Percentiles rank a stretch among this genome's conserved stretches.
Conservation (phyloP, 2,113 vertebrate species). For the Odocoileus virginianus region DNA sequence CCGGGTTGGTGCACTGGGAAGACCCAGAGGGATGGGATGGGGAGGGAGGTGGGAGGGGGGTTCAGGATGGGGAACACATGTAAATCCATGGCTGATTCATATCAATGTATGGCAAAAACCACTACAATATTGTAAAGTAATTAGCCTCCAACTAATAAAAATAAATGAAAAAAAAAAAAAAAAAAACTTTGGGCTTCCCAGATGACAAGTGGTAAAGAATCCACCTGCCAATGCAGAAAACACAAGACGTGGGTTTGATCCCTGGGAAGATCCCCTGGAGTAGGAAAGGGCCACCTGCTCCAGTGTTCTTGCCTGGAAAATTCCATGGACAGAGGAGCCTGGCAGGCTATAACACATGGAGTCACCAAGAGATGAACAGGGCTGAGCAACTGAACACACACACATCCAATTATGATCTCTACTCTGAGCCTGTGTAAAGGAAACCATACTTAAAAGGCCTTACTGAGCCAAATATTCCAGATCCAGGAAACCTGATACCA, state of each 20-base stretch:
- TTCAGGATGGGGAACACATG: too few relatives aligned
- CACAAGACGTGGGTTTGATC: not conserved
- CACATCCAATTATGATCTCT: not conserved
- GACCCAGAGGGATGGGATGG: too few relatives aligned
- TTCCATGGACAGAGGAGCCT: not conserved
- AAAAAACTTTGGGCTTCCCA: not conserved
- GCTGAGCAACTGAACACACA: not conserved
- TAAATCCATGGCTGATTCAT: too few relatives aligned
- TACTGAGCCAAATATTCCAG: not conserved
- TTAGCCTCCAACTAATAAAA: too few relatives aligned
- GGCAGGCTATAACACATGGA: not conserved
- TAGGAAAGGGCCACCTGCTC: not conserved
- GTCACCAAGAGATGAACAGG: not conserved
- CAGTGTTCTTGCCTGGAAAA: not conserved
- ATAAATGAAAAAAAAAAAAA: too few relatives aligned
- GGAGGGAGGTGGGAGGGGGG: too few relatives aligned
- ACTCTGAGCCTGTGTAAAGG: not conserved
- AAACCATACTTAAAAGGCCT: not conserved
- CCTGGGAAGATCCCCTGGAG: not conserved
- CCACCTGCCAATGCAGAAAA: not conserved
- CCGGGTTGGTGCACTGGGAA: accelerated
- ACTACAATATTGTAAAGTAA: too few relatives aligned
- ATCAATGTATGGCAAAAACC: too few relatives aligned
- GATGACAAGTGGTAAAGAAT: not conserved
- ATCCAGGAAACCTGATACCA: not conserved